These are phyloP conservation scores for Salticus scenicus DNA, from an alignment of 2,888 invertebrate species.

Conservation along the genomic window DNA sequence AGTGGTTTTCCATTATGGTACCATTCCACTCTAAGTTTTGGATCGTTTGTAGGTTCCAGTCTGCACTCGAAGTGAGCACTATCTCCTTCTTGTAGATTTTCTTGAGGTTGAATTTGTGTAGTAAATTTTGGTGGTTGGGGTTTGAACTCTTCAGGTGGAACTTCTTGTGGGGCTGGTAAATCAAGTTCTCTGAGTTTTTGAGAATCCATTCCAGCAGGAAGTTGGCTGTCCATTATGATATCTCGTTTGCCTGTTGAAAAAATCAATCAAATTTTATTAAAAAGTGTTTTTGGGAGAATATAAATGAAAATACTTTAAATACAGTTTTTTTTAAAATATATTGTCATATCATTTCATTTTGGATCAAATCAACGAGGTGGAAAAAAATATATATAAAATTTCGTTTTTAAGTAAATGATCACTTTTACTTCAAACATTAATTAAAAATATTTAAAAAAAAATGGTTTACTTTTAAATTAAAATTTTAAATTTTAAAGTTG, in stretches of 20 bases:
- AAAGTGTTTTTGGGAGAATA: too few relatives aligned
- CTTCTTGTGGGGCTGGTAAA: constrained; percentile 85
- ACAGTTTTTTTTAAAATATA: too few relatives aligned
- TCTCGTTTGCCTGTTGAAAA: constrained; percentile 78
- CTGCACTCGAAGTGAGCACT: constrained; percentile 95
- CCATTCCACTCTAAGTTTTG: constrained; percentile 93
- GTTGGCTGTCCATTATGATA: constrained; percentile 90
- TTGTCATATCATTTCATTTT: too few relatives aligned
- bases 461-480: too few relatives aligned
- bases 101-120: constrained; percentile 87
- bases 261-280: too few relatives aligned
- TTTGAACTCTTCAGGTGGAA: constrained; percentile 79
- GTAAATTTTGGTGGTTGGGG: constrained; percentile 89
- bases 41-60: constrained; percentile 95
- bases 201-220: constrained; percentile 94
- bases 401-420: too few relatives aligned
- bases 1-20: constrained; percentile 91
- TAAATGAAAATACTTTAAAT: too few relatives aligned
- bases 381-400: too few relatives aligned
- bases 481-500: too few relatives aligned
- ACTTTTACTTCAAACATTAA: too few relatives aligned
- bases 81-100: constrained; percentile 90
- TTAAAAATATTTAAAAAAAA: too few relatives aligned
- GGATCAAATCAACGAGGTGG: too few relatives aligned
- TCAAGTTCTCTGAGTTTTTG: constrained; percentile 92